Conservation (phyloP, 2,797 vertebrate species). For the Myotis daubentonii region DNA sequence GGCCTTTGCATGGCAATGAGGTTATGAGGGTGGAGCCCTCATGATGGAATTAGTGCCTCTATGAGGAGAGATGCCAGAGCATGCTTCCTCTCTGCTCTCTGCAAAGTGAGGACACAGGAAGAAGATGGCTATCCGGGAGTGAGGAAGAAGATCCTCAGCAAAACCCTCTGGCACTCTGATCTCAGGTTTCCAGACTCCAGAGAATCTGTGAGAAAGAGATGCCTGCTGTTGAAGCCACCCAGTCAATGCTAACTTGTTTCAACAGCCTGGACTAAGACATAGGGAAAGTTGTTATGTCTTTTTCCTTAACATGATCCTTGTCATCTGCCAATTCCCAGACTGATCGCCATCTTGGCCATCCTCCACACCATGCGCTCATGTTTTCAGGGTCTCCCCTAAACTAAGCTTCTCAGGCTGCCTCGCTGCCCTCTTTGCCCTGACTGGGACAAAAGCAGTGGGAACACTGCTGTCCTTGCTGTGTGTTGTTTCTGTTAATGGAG, state of each 20-base stretch:
- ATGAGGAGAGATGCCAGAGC: background rate
- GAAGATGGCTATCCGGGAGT: background rate
- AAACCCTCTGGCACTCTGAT: background rate
- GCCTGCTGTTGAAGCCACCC: background rate
- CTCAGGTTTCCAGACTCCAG: background rate
- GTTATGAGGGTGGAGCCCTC: background rate
- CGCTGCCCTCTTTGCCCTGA: background rate
- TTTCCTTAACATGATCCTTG: background rate
- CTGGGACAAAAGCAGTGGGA: background rate
- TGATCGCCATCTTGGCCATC: background rate
- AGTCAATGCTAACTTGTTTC: background rate
- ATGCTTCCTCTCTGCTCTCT: background rate
- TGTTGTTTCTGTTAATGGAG: background rate
- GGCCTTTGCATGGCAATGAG: background rate
- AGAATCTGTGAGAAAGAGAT: background rate
- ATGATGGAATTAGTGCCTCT: background rate
- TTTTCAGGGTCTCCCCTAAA: background rate
- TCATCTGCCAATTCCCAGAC: background rate
- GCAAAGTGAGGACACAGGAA: background rate
- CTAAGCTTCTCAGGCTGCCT: background rate
- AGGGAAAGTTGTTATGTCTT: background rate
- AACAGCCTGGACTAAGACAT: background rate
- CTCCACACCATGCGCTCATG: background rate
- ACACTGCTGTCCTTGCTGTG: background rate
- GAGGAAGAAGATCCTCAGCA: background rate